phyloP scores from a whole-genome alignment of 2,888 invertebrate genomes.

The Hirtodrosophila confusa region DNA sequence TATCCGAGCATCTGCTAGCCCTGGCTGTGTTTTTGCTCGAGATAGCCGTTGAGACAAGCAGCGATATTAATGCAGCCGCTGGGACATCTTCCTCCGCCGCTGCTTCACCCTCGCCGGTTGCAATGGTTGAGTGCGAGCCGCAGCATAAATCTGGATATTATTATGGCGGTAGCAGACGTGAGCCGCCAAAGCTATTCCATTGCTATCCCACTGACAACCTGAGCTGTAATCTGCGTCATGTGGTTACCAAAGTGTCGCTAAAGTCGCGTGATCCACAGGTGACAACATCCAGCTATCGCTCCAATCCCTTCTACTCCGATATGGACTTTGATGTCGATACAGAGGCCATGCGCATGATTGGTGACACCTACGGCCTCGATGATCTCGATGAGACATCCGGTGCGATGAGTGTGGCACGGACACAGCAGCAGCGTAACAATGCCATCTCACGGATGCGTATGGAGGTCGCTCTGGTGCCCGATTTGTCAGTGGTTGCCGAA shows the following conservation, averaged over 20 bases:
- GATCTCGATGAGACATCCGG: conserved; percentile 66
- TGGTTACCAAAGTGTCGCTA: conserved; percentile 87
- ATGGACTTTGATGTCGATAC: conserved; percentile 90
- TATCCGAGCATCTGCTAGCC: conserved; percentile 95
- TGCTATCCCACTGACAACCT: conserved; percentile 91
- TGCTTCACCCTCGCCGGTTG: conserved; percentile 41
- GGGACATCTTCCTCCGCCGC: conserved; percentile 1
- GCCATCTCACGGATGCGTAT: conserved; percentile 71
- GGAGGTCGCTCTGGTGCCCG: conserved; percentile 84
- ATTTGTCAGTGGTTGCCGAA: conserved; percentile 84
- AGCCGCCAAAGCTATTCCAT: conserved; percentile 84
- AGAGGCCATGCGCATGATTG: conserved; percentile 80
- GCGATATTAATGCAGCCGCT: conserved; percentile 56
- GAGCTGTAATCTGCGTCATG: conserved; percentile 90
- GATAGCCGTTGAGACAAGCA: conserved; percentile 88
- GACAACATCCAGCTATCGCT: conserved; percentile 85
- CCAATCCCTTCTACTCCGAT: conserved; percentile 88
- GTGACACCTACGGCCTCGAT: conserved; percentile 81
- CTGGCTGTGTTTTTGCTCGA: conserved; percentile 94
- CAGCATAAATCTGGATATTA: conserved; percentile 72
- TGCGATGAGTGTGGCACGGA: conserved; percentile 60
- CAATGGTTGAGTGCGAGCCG: conserved; percentile 80
- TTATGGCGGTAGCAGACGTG: conserved; percentile 71
- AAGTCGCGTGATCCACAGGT: conserved; percentile 86
- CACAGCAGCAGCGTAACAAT: conserved; percentile 46